Conservation (phyloP, 2,888 invertebrate genomes). For the Shargacucullia verbasci region DNA sequence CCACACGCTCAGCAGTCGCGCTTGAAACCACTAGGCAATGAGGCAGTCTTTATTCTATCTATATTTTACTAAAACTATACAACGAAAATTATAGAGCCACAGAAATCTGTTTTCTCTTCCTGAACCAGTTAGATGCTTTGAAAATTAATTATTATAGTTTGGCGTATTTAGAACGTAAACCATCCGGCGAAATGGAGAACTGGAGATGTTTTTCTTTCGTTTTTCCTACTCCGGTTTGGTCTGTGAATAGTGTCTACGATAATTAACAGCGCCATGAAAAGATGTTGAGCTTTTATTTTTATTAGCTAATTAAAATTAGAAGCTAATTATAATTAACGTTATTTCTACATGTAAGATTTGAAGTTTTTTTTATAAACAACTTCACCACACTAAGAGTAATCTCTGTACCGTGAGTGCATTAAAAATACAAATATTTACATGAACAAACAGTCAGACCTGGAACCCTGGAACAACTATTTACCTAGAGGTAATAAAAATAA, state of each 20-base stretch:
- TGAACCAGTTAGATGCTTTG: conserved; percentile 10
- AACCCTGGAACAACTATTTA: no score
- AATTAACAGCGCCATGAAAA: conserved; percentile 26
- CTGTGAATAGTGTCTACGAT: conserved; percentile 7
- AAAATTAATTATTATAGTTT: conserved; percentile 41
- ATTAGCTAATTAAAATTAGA: neutral
- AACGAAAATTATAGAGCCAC: neutral
- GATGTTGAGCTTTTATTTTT: conserved; percentile 7
- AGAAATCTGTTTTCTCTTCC: conserved; percentile 13
- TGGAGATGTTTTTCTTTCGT: conserved; percentile 17
- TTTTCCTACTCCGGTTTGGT: conserved; percentile 11
- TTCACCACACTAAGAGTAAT: no score
- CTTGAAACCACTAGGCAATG: no score
- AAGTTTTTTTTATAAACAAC: no score
- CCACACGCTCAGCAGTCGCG: no score
- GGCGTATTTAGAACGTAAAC: conserved; percentile 26
- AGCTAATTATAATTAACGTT: neutral
- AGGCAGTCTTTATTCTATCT: no score
- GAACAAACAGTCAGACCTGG: no score
- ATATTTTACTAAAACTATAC: no score
- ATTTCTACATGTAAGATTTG: conserved; percentile 1
- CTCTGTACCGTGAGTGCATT: no score
- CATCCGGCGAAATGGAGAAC: conserved; percentile 7
- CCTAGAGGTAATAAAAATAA: no score
- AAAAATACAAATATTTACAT: no score